Base-by-base conservation (phyloP, 2,113 vertebrate species). In the Aramus guarauna region DNA sequence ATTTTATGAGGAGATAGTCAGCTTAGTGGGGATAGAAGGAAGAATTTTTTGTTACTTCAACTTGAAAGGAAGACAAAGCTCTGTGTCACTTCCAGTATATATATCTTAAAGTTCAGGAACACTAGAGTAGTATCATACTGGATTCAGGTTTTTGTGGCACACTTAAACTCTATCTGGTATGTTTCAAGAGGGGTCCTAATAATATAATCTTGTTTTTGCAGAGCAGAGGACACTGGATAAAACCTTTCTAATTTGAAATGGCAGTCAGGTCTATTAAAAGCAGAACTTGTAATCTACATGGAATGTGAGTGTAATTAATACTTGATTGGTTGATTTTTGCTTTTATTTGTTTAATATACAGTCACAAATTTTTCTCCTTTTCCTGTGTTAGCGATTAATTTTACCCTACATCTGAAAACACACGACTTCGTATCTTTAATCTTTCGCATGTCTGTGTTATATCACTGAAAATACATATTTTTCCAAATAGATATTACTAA, bases 281-380 rank as follows among this genome's bases (percentile, higher is more conserved):
- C 75, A 85, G 55, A 88, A 52, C 50, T 78, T 81, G 74, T 96
- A 41, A 88, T 90, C 52, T 88, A 45, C 78, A 88, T 45, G 74
- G 94, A 96, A 96, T 90, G 41, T 91, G 91, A 96, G 37, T 81
- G 62, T 81, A 97, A 95, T 71, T 88, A 92, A 93, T 96, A 92
- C 3, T 29, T 86, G 63, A 91, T 60, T 84, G 27, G 6, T 74
- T 69, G 5, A 1, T 4, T 24, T 41, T 36, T 24, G 18, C 4
- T 15, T n/a, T 9, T 13, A 5, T 9, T 12, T 34, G 16, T 59
- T 20, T 13, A 59, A 64, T n/a, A 55, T 15, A 11, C 5, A 41
- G 17, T 63, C 59, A 53, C 17, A 58, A 81, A 52, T 59, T 67
- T n/a, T 91, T 68, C 36, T 82, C 52, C 21, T 45, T 86, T 88